Evolutionary conservation across 2,797 vertebrate genomes (phyloP).

Genomic region (Sorex maritimensis): DNA sequence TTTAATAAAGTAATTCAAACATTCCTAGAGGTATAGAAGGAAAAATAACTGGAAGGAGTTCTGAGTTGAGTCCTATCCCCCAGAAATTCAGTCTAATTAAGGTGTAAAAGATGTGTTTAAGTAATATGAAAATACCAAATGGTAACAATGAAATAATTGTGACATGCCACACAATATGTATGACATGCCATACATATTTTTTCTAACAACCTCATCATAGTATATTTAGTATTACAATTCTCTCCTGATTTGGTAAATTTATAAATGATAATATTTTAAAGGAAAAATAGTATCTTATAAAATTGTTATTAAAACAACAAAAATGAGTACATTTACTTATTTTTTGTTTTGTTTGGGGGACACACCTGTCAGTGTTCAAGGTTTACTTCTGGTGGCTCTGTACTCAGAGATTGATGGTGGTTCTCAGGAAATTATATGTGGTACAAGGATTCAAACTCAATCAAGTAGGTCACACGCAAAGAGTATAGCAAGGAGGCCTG

Average conservation of each 20-base stretch:
- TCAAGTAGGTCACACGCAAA: no score
- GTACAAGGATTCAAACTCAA: no score
- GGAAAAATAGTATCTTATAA: slow-evolving; percentile 15
- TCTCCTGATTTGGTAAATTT: slow-evolving; percentile 28
- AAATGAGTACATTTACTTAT: background rate
- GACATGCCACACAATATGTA: no score
- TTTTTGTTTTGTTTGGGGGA: no score
- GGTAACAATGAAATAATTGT: slow-evolving; percentile 23
- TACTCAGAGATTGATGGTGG: no score
- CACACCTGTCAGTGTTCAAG: no score
- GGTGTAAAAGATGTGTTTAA: slow-evolving; percentile 17
- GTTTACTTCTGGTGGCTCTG: no score
- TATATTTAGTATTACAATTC: slow-evolving; percentile 22
- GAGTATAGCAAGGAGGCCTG: no score
- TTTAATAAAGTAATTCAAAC: slow-evolving; percentile 42
- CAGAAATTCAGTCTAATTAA: slow-evolving; percentile 48
- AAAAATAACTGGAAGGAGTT: slow-evolving; percentile 54
- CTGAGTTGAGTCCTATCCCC: background rate
- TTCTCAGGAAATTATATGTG: no score
- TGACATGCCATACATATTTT: slow-evolving; percentile 23
- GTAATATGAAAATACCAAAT: slow-evolving; percentile 55
- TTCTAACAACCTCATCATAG: background rate
- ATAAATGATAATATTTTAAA: background rate
- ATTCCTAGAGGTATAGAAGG: slow-evolving; percentile 1
- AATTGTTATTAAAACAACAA: slow-evolving; percentile 52